A percentile compares a stretch with the other conserved stretches of the same genome.
phyloP scores from a whole-genome alignment of 2,113 vertebrate species.

The Carassius auratus region DNA sequence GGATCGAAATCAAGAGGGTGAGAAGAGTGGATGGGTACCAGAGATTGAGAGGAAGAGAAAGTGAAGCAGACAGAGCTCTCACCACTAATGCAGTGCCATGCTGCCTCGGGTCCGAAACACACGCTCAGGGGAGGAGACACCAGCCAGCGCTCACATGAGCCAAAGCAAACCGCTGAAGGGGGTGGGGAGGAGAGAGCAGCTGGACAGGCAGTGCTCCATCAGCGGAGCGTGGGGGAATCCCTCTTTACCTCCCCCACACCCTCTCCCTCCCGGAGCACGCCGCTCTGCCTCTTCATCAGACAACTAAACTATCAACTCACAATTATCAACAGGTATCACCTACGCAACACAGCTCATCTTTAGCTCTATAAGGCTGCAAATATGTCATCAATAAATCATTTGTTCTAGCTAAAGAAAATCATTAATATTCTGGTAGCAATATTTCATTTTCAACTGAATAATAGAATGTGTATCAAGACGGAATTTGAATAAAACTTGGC shows the following conservation, averaged over 20 bases:
- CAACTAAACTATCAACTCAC: background rate
- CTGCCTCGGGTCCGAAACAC: slow-evolving; percentile 50
- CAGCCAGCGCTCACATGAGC: slow-evolving; percentile 60
- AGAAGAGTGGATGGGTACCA: background rate
- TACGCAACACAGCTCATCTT: background rate
- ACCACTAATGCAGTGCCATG: slow-evolving; percentile 9
- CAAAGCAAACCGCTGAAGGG: slow-evolving; percentile 72
- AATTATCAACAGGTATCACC: background rate
- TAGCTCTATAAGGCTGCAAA: background rate
- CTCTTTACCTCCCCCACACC: slow-evolving; percentile 56
- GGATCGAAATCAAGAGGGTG: background rate
- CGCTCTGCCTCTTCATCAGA: background rate
- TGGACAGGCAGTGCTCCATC: slow-evolving; percentile 57
- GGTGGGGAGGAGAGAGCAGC: slow-evolving; percentile 63
- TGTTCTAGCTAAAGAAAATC: too few relatives aligned
- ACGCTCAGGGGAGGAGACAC: slow-evolving; percentile 37
- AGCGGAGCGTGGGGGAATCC: slow-evolving; percentile 48
- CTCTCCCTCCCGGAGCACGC: slow-evolving; percentile 3
- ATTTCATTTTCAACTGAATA: background rate
- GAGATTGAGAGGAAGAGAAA: slow-evolving; percentile 41
- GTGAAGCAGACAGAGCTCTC: slow-evolving; percentile 9
- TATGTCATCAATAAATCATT: background rate
- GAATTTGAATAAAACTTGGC: too few relatives aligned
- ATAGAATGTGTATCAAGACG: too few relatives aligned
- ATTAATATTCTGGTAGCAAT: background rate